Evolutionary conservation across 2,797 vertebrate species (phyloP), one percentile per base, ranked within the genome.

Genomic region (Heteromormyrus szaboi): DNA sequence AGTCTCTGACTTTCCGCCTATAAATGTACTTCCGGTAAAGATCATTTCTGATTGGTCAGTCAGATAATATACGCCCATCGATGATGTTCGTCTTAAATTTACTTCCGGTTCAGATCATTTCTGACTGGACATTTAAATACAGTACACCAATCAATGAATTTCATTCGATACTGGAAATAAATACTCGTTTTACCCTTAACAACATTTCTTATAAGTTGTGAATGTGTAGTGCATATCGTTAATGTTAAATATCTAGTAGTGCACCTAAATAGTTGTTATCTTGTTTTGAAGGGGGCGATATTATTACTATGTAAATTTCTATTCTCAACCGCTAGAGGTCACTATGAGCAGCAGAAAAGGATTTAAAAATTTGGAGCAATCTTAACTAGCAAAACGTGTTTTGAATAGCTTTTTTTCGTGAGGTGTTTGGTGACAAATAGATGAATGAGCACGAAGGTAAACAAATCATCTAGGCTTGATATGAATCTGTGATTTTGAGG

Each of bases 251-350:
- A 79, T 19, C 37, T 81, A 11, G 72, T 79, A 79, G 37, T 46
- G 72, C 19, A 19, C 19, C 72, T 79, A 19, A 79, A 44, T 19
- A 79, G 72, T 14, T 72, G 37, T 76, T 76, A 37, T 41, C 5
- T 41, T 44, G 19, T 46, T 81, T 81, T 81, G 76, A 81, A 44
- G 76, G 6, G 14, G 41, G 0, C 19, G 6, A 44, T 81, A 81
- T n/a, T 46, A n/a, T 44, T 19, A 41, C 41, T 41, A 81, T 81
- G 37, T 81, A 44, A 81, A 14, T 51, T 56, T 54, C 14, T 86
- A 86, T 86, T 86, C 51, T 12, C 29, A 33, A 92, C 96, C 97
- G 92, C 91, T 91, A 97, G 97, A 93, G 96, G 97, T 95, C 97
- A 95, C 92, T 93, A 56, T 96, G 91, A 65, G 6, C 94, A 92